These are phyloP conservation scores for Garra rufa DNA, from an alignment of 2,113 vertebrate genomes.

Conservation along the genomic window DNA sequence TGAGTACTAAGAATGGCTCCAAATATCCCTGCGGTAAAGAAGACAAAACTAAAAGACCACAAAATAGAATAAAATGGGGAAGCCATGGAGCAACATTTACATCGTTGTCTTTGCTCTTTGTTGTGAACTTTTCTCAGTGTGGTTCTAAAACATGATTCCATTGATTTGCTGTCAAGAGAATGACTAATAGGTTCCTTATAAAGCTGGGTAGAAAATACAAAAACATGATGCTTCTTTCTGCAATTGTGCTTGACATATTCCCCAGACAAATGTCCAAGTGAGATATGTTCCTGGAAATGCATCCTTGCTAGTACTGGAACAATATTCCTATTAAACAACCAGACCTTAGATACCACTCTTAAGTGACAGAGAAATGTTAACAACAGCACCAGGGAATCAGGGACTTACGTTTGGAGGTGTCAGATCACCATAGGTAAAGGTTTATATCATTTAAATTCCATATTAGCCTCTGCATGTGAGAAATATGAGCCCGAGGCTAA, in stretches of 20 bases:
- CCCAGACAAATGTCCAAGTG: background rate
- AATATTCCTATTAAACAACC: background rate
- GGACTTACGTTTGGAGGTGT: background rate
- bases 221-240: background rate
- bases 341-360: background rate
- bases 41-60: background rate
- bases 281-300: background rate
- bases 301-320: background rate
- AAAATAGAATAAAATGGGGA: background rate
- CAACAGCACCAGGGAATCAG: constrained; percentile 1
- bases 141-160: background rate
- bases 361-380: background rate
- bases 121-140: background rate
- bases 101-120: background rate
- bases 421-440: background rate
- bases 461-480: background rate
- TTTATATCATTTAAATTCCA: background rate
- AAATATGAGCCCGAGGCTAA: constrained; percentile 12
- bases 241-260: background rate
- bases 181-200: background rate
- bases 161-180: constrained; percentile 11
- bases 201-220: background rate
- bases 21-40: background rate
- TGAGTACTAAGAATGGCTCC: background rate
- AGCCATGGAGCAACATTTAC: background rate